Evolutionary conservation across 1,140 invertebrate genomes (phyloP).

Genomic region (Episyrphus balteatus): DNA sequence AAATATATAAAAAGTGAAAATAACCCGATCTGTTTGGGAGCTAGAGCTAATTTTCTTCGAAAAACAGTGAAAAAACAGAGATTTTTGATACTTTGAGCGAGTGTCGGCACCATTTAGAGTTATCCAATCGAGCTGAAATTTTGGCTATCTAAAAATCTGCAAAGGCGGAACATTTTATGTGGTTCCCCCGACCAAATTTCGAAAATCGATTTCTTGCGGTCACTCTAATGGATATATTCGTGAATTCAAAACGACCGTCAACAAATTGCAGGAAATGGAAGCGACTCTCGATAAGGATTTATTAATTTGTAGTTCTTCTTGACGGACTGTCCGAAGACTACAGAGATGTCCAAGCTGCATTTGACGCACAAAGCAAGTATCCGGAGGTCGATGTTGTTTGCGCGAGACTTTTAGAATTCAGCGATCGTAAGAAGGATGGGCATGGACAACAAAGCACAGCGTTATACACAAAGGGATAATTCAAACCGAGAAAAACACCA

Average conservation of each 20-base stretch:
- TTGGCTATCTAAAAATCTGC: no score
- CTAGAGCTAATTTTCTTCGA: no score
- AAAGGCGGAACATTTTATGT: no score
- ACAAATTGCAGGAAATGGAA: conserved; percentile 2
- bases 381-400: background rate
- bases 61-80: no score
- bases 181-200: no score
- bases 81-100: no score
- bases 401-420: conserved; percentile 1
- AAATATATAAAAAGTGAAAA: no score
- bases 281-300: conserved; percentile 1
- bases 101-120: no score
- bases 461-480: background rate
- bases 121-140: no score
- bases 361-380: background rate
- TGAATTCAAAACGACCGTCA: background rate
- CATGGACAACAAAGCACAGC: background rate
- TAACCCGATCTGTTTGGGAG: no score
- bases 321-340: background rate
- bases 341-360: conserved; percentile 2
- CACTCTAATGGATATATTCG: background rate
- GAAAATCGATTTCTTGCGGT: no score
- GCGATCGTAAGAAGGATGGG: background rate
- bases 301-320: conserved; percentile 1
- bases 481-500: background rate